These are phyloP conservation scores for Manduca sexta DNA, from an alignment of 1,140 invertebrate species.

Conservation along the genomic window DNA sequence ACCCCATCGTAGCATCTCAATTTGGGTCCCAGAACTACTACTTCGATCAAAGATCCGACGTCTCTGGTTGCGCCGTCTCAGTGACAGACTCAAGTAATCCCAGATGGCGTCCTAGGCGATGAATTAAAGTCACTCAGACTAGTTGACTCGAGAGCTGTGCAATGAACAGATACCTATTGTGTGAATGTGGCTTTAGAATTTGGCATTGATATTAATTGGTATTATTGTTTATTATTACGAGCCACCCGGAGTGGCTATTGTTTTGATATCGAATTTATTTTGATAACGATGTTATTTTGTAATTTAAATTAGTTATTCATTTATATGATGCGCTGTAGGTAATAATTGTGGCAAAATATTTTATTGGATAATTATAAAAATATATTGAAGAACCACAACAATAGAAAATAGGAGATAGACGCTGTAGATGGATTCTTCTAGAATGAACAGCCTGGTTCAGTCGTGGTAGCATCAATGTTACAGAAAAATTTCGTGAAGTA, in stretches of 20 bases:
- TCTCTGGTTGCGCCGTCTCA: slow-evolving; percentile 18
- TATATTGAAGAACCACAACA: too few relatives aligned
- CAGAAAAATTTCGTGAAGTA: too few relatives aligned
- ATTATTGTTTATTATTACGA: slow-evolving; percentile 1
- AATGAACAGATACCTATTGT: slow-evolving; percentile 20
- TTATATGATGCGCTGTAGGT: too few relatives aligned
- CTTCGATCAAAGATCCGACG: slow-evolving; percentile 34
- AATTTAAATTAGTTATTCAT: too few relatives aligned
- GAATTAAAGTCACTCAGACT: slow-evolving; percentile 46
- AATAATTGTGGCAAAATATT: too few relatives aligned
- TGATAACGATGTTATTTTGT: too few relatives aligned
- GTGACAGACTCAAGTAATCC: slow-evolving; percentile 44
- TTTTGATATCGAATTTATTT: too few relatives aligned
- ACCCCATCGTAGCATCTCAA: slow-evolving; percentile 3
- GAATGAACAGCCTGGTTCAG: too few relatives aligned
- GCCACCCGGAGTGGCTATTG: not conserved
- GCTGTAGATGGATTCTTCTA: too few relatives aligned
- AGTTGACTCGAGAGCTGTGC: slow-evolving; percentile 34
- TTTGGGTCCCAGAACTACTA: slow-evolving; percentile 13
- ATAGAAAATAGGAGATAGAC: too few relatives aligned
- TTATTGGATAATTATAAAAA: too few relatives aligned
- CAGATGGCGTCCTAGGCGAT: slow-evolving; percentile 37
- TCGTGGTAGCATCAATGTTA: too few relatives aligned
- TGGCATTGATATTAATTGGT: slow-evolving; percentile 15
- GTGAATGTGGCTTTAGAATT: slow-evolving; percentile 10